Percentiles rank a stretch among this genome's conserved stretches.
Conservation (phyloP, 2,797 vertebrate species). For the Oreonectes daqikongensis region DNA sequence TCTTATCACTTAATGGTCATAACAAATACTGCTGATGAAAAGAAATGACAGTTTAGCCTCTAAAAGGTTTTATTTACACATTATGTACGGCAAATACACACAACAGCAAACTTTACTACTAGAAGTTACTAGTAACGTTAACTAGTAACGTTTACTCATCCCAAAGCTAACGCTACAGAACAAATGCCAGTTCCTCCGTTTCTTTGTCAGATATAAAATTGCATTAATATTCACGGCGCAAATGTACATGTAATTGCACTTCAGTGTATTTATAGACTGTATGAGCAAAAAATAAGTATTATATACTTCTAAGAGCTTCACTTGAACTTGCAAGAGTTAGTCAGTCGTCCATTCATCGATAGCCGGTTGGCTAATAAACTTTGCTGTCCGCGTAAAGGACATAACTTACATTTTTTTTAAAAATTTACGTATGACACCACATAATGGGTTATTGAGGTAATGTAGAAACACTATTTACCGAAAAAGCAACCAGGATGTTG, state of each 20-base stretch:
- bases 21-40: no score
- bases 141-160: no score
- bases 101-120: no score
- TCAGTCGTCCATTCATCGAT: conserved; percentile 36
- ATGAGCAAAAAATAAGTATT: no score
- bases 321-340: neutral
- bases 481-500: conserved; percentile 66
- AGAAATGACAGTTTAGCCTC: no score
- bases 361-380: conserved; percentile 38
- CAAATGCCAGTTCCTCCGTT: neutral
- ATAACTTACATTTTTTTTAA: rapidly evolving
- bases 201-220: neutral
- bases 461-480: conserved; percentile 68
- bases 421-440: conserved; percentile 47
- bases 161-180: neutral
- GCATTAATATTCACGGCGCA: neutral
- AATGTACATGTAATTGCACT: neutral
- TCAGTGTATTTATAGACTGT: neutral
- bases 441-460: neutral
- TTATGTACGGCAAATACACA: no score
- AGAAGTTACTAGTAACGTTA: no score
- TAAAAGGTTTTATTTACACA: no score
- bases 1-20: no score
- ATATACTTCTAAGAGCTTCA: neutral
- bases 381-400: neutral